Conservation (phyloP, 2,888 invertebrate species). For the Drosophila setosimentum region DNA sequence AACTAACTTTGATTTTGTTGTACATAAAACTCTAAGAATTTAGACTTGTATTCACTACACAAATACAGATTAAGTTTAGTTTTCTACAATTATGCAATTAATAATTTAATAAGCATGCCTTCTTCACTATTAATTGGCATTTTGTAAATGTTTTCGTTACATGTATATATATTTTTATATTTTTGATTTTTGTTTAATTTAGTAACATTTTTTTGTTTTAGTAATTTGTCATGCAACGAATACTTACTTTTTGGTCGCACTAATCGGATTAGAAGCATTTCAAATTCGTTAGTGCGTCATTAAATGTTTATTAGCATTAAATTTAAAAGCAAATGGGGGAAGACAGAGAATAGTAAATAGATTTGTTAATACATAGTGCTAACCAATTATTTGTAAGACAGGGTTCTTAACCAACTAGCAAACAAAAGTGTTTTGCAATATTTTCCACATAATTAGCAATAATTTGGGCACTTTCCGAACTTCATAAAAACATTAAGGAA, state of each 20-base stretch:
- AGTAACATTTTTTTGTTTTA: neutral
- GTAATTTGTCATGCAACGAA: slow-evolving; percentile 38
- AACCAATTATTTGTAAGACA: neutral
- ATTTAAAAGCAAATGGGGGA: slow-evolving; percentile 26
- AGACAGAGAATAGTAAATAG: slow-evolving; percentile 28
- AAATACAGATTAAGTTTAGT: neutral
- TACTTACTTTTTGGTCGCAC: slow-evolving; percentile 84
- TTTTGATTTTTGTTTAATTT: neutral
- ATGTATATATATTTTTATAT: too few relatives aligned
- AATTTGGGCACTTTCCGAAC: slow-evolving; percentile 17
- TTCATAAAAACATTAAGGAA: slow-evolving; percentile 11
- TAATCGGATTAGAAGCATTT: slow-evolving; percentile 54
- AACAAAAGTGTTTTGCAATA: neutral
- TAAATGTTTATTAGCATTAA: slow-evolving; percentile 33
- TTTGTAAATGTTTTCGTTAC: neutral
- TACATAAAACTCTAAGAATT: too few relatives aligned
- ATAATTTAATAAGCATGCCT: neutral
- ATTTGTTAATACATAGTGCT: slow-evolving; percentile 29
- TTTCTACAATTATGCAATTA: neutral
- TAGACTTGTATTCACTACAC: neutral
- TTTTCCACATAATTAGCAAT: slow-evolving; percentile 4
- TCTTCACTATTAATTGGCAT: neutral
- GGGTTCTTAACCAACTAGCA: neutral
- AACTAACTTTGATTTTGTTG: neutral
- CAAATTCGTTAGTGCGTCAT: slow-evolving; percentile 50